phyloP scores from a whole-genome alignment of 2,888 invertebrate genomes.

The Drosophila lacicola region DNA sequence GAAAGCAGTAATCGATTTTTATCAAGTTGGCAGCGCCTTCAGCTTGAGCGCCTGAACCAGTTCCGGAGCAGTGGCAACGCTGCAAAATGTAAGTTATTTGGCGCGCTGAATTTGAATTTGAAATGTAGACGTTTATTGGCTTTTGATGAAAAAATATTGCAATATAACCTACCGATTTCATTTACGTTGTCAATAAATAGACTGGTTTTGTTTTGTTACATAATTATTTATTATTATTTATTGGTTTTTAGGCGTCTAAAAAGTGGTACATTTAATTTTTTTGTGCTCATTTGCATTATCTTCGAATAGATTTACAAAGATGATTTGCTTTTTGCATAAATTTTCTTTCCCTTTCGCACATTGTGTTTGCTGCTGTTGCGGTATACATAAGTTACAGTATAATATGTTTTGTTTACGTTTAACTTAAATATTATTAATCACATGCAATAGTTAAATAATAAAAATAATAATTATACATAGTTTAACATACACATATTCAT shows the following conservation, averaged over 20 bases:
- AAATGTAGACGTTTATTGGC: conserved; percentile 64
- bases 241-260: conserved; percentile 71
- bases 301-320: conserved; percentile 60
- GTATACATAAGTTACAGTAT: conserved; percentile 79
- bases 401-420: conserved; percentile 76
- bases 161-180: conserved; percentile 48
- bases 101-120: conserved; percentile 48
- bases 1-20: too few relatives aligned
- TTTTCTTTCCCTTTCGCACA: conserved; percentile 28
- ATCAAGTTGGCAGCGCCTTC: conserved; percentile 14
- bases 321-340: conserved; percentile 15
- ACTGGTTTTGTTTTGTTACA: conserved; percentile 61
- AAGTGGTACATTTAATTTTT: conserved; percentile 68
- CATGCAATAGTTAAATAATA: conserved; percentile 83
- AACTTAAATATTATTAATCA: conserved; percentile 84
- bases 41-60: not conserved
- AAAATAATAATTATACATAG: conserved; percentile 79
- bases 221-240: conserved; percentile 73
- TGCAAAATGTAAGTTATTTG: not conserved
- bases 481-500: conserved; percentile 59
- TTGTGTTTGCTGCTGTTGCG: conserved; percentile 47
- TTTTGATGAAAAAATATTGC: conserved; percentile 65
- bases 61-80: conserved; percentile 25
- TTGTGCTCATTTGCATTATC: conserved; percentile 70
- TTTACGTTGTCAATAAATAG: conserved; percentile 54